These are phyloP conservation scores for Aphelinus certus DNA, from an alignment of 1,140 invertebrate genomes.

Conservation along the genomic window DNA sequence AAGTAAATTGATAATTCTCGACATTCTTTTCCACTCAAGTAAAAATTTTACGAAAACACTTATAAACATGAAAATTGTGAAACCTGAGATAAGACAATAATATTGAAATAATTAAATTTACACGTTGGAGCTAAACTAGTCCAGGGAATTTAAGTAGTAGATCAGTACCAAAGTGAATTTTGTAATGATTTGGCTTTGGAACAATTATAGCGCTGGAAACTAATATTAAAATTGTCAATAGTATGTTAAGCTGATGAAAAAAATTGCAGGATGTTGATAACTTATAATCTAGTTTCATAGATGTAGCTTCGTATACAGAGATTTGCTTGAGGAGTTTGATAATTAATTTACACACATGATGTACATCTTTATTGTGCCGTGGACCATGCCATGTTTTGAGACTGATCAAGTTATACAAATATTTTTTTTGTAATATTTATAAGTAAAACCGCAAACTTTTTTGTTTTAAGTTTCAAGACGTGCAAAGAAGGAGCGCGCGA, in stretches of 20 bases:
- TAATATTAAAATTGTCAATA: not conserved
- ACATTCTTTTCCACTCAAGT: conserved; percentile 3
- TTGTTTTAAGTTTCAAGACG: conserved; percentile 16
- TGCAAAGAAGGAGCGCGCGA: not conserved
- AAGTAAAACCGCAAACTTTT: conserved; percentile 18
- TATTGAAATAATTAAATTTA: conserved; percentile 16
- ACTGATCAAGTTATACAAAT: conserved; percentile 37
- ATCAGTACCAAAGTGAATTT: conserved; percentile 33
- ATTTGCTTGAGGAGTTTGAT: conserved; percentile 38
- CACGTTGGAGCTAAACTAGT: conserved; percentile 5
- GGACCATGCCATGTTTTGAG: conserved; percentile 39
- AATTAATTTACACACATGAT: conserved; percentile 28
- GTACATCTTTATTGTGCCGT: conserved; percentile 36
- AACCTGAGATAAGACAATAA: not conserved
- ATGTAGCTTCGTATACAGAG: conserved; percentile 29
- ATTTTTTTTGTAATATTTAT: conserved; percentile 36
- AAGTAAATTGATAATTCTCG: not conserved
- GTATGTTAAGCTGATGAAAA: not conserved
- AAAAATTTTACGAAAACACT: conserved; percentile 7
- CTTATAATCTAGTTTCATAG: conserved; percentile 6
- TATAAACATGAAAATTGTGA: not conserved
- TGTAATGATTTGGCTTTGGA: conserved; percentile 32
- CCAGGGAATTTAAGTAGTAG: conserved; percentile 18
- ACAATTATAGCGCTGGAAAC: conserved; percentile 24
- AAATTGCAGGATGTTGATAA: conserved; percentile 27